These are phyloP conservation scores for Euplexia lucipara DNA, from an alignment of 2,888 invertebrate genomes.

Conservation along the genomic window DNA sequence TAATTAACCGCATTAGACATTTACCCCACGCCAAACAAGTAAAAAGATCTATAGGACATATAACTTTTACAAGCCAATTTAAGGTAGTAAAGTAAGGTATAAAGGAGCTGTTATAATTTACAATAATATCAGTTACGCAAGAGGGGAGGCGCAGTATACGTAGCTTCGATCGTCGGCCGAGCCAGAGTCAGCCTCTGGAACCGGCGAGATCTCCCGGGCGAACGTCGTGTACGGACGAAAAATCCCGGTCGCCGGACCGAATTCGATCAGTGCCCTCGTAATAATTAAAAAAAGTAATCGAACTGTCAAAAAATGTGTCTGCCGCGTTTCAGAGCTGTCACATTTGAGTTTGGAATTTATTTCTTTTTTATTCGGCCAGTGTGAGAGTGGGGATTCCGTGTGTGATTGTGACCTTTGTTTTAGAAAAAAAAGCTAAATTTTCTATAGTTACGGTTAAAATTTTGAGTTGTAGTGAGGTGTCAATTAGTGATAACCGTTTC, in stretches of 20 bases:
- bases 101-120: slow-evolving; percentile 70
- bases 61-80: not conserved
- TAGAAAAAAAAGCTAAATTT: slow-evolving; percentile 50
- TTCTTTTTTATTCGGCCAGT: slow-evolving; percentile 70
- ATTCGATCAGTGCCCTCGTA: slow-evolving; percentile 68
- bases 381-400: slow-evolving; percentile 73
- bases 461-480: slow-evolving; percentile 56
- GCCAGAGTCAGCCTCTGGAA: slow-evolving; percentile 86
- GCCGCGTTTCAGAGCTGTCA: slow-evolving; percentile 65
- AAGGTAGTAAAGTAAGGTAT: slow-evolving; percentile 38
- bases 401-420: slow-evolving; percentile 73
- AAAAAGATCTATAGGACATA: not conserved
- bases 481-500: slow-evolving; percentile 43
- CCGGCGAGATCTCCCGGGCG: slow-evolving; percentile 83
- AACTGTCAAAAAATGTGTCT: slow-evolving; percentile 66
- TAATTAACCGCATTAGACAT: not conserved
- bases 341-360: slow-evolving; percentile 76
- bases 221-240: slow-evolving; percentile 70
- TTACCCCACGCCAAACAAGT: not conserved
- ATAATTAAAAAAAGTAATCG: slow-evolving; percentile 67
- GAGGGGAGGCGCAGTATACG: slow-evolving; percentile 84
- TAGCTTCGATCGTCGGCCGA: slow-evolving; percentile 82
- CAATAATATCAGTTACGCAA: slow-evolving; percentile 88
- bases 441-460: slow-evolving; percentile 44
- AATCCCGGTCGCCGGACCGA: slow-evolving; percentile 65